Evolutionary conservation across 2,113 vertebrate species (phyloP).

Genomic region (Pelmatolapia mariae): DNA sequence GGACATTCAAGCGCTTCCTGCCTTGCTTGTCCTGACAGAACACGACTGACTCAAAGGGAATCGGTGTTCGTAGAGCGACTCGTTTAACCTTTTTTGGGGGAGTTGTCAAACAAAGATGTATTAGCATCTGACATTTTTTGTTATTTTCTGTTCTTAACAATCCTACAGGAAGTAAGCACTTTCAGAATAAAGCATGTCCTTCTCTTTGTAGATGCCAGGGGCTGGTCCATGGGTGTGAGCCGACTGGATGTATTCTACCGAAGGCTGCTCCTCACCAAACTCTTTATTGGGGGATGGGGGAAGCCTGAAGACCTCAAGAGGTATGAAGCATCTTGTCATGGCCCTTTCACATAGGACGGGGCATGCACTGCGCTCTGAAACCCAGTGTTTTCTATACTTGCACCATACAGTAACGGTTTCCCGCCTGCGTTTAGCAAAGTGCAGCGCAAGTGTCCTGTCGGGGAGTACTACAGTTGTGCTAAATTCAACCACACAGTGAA

Average conservation of each 20-base stretch:
- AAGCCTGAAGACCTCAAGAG: constrained; percentile 94
- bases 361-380: neutral
- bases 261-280: constrained; percentile 92
- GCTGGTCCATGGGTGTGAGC: constrained; percentile 80
- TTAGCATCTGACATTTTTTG: neutral
- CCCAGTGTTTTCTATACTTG: neutral
- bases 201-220: constrained; percentile 40
- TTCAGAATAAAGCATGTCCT: neutral
- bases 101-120: neutral
- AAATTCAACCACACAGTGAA: neutral
- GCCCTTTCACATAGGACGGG: neutral
- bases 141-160: neutral
- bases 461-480: neutral
- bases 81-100: neutral
- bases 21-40: neutral
- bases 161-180: neutral
- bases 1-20: neutral
- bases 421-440: neutral
- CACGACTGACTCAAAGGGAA: neutral
- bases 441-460: neutral
- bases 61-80: neutral
- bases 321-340: constrained; percentile 16
- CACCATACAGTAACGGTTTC: neutral
- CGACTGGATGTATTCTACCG: constrained; percentile 88
- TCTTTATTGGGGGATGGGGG: constrained; percentile 98